Base-by-base conservation (phyloP, 1,140 invertebrate species). In the Cheumatopsyche charites region DNA sequence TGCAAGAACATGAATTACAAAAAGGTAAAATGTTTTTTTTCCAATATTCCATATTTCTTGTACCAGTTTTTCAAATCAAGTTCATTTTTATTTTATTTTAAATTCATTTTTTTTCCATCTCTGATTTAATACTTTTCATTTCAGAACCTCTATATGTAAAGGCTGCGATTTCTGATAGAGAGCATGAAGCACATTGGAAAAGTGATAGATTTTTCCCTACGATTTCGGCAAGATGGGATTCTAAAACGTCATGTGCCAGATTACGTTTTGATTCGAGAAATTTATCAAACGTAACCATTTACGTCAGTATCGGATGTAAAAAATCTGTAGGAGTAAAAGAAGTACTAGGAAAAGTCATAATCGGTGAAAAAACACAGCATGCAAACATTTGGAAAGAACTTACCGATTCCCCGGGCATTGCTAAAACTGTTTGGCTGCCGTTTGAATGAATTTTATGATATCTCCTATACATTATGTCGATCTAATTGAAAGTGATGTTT, bases 111-210 rank as follows among this genome's bases (percentile, higher is more conserved):
- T 42, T 7, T 12, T 47, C 15, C 15, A 47, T 47, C 3, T 47
- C 29, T 36, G 3, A 36, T 36, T 36, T 36, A 36, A 4, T 36
- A 36, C 3, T 36, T 36, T 36, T n/a, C 78, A 52, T 76, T 84
- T 65, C 80, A 87, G 86, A 85, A 13, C 88, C 88, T 43, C 82
- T 92, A 73, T 92, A 92, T 77, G 84, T 92, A 61, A 92, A 92
- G 81, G 91, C 91, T 63, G 89, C 89, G 0, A 87, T 91, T 58
- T 87, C 90, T 43, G 90, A 92, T 76, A 85, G 86, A 45, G 87
- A 88, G 58, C 88, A 88, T 0, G 88, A 90, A 49, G 87, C 89
- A 47, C 90, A 90, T 72, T 92, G 90, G 90, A 92, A 92, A 78
- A 91, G 90, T 69, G 87, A 90, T 69, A 84, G 86, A 52, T 92